A percentile compares a stretch with the other conserved stretches of the same genome.
phyloP scores from a whole-genome alignment of 1,140 invertebrate species.

The Gyrodactylus bullatarudis region DNA sequence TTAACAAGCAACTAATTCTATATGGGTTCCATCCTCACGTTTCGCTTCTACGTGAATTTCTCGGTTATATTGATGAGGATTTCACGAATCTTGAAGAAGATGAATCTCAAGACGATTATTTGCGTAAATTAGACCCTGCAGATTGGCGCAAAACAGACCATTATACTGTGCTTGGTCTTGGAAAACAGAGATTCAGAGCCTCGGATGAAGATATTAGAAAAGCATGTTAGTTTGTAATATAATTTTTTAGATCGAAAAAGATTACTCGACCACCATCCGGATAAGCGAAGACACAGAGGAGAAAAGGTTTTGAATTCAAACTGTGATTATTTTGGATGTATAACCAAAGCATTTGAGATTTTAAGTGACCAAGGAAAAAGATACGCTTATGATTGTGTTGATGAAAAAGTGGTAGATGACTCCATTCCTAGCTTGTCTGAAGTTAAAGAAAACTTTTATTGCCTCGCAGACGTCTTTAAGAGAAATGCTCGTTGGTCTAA shows the following conservation, averaged over 20 bases:
- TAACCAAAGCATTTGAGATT: constrained; percentile 79
- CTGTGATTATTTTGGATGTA: constrained; percentile 83
- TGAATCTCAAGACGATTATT: not conserved
- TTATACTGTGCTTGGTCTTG: constrained; percentile 60
- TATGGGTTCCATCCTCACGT: not conserved
- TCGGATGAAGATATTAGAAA: constrained; percentile 61
- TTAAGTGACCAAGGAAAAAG: constrained; percentile 43
- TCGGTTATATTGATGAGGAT: not conserved
- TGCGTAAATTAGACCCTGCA: not conserved
- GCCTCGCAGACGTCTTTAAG: constrained; percentile 45
- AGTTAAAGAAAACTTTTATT: constrained; percentile 39
- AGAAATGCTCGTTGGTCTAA: constrained; percentile 60
- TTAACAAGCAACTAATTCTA: not conserved
- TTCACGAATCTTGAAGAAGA: not conserved
- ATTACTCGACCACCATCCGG: constrained; percentile 78
- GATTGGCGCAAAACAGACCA: constrained; percentile 29
- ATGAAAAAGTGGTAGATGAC: constrained; percentile 56
- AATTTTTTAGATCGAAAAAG: constrained; percentile 33
- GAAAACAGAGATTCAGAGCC: constrained; percentile 38
- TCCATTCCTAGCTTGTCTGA: constrained; percentile 34
- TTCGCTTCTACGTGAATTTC: not conserved
- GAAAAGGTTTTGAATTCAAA: constrained; percentile 9
- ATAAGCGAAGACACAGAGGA: not conserved
- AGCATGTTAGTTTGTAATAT: constrained; percentile 35
- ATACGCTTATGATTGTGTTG: constrained; percentile 68